phyloP scores from a whole-genome alignment of 2,113 vertebrate species.

The Dasypus novemcinctus region DNA sequence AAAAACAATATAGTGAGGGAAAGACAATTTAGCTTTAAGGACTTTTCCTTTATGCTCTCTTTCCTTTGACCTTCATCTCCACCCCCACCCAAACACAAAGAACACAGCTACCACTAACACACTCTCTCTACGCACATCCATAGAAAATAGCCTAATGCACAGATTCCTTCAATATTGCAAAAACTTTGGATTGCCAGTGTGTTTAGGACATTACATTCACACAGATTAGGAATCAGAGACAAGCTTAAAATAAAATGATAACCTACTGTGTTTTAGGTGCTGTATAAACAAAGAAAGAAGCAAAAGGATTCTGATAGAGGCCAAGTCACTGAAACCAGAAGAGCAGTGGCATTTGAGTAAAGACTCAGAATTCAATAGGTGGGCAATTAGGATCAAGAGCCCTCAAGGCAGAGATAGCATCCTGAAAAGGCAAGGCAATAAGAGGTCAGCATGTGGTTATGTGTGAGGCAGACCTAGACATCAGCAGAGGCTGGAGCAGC shows the following conservation, averaged over 20 bases:
- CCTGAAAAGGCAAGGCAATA: not conserved
- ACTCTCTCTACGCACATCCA: not conserved
- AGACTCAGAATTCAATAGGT: not conserved
- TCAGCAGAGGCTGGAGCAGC: not conserved
- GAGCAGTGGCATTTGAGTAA: not conserved
- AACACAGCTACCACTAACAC: not conserved
- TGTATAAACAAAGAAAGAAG: not conserved
- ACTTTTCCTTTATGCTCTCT: not conserved
- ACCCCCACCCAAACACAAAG: not conserved
- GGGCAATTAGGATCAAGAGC: not conserved
- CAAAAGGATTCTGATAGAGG: not conserved
- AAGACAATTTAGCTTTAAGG: not conserved
- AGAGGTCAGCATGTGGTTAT: rapidly evolving
- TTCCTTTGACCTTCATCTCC: not conserved
- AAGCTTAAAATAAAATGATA: not conserved
- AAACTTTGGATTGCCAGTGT: not conserved
- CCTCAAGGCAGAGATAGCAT: not conserved
- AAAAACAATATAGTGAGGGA: not conserved
- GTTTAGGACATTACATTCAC: not conserved
- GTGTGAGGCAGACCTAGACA: rapidly evolving
- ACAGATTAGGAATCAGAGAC: not conserved
- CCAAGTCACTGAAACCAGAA: not conserved
- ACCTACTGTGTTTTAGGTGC: not conserved
- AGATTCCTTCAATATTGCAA: not conserved
- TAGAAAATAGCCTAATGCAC: not conserved